These are phyloP conservation scores for Bugulina stolonifera DNA, from an alignment of 2,888 invertebrate genomes.

Conservation along the genomic window DNA sequence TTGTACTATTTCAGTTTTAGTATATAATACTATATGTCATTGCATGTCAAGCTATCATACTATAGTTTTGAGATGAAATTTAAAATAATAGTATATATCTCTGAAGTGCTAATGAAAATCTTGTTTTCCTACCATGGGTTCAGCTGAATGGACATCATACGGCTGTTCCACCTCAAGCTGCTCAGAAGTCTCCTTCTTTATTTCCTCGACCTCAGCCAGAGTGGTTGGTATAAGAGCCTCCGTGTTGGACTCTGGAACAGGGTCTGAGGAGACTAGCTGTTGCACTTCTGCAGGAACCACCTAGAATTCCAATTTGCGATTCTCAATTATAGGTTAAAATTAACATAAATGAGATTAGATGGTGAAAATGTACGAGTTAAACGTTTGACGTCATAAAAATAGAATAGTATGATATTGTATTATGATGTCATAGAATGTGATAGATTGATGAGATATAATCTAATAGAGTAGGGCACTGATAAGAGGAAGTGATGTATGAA, in stretches of 20 bases:
- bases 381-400: not conserved
- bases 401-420: not conserved
- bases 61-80: no score
- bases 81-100: no score
- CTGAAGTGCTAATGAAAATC: no score
- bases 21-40: no score
- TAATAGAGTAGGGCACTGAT: not conserved
- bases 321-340: no score
- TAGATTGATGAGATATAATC: not conserved
- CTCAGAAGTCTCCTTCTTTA: not conserved
- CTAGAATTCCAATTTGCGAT: no score
- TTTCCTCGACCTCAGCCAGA: slow-evolving; percentile 21
- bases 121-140: no score
- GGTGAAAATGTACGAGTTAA: not conserved
- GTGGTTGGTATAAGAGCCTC: slow-evolving; percentile 4
- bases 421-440: not conserved
- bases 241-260: not conserved
- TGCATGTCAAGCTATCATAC: no score
- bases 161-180: not conserved
- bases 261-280: not conserved
- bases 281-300: not conserved
- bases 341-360: no score
- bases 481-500: not conserved
- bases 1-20: no score
- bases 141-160: no score